These are phyloP conservation scores for Gerris lacustris DNA, from an alignment of 2,888 invertebrate species.

Conservation along the genomic window DNA sequence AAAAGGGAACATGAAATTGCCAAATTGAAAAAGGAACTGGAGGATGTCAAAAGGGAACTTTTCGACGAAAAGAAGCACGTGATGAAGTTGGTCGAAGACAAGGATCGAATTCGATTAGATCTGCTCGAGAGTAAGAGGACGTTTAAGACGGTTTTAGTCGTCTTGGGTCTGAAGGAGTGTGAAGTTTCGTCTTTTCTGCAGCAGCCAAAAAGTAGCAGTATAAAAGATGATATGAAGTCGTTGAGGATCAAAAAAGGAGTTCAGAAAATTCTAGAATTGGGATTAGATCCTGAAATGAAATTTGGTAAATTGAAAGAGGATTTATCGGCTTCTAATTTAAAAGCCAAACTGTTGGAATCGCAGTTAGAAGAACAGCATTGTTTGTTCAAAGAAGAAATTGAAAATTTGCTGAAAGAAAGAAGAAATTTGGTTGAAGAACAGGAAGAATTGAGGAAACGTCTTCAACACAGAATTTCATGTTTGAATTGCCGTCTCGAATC, in stretches of 20 bases:
- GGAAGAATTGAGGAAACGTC: constrained; percentile 22
- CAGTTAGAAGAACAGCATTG: constrained; percentile 21
- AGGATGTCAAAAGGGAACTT: constrained; percentile 21
- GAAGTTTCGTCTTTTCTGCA: constrained; percentile 13
- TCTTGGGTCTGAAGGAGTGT: constrained; percentile 22
- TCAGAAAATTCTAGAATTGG: constrained; percentile 12
- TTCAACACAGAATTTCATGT: constrained; percentile 21
- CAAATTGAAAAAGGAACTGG: constrained; percentile 19
- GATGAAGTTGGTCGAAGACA: constrained; percentile 21
- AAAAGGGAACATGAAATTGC: constrained; percentile 15
- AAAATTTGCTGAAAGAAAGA: constrained; percentile 20
- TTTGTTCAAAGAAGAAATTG: constrained; percentile 22
- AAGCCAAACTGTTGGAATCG: constrained; percentile 20
- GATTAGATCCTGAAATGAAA: constrained; percentile 20
- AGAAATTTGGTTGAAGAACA: constrained; percentile 23
- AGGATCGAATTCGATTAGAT: constrained; percentile 20
- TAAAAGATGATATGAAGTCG: not conserved
- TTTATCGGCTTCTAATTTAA: constrained; percentile 19
- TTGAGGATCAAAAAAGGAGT: not conserved
- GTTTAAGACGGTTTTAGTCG: constrained; percentile 21
- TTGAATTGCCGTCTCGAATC: constrained; percentile 22
- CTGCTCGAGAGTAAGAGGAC: constrained; percentile 21
- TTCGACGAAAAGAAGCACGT: constrained; percentile 23
- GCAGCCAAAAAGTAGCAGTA: not conserved
- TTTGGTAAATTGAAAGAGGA: constrained; percentile 18